Base-by-base conservation (phyloP, 2,888 invertebrate genomes). In the Ryuthela nishihirai region DNA sequence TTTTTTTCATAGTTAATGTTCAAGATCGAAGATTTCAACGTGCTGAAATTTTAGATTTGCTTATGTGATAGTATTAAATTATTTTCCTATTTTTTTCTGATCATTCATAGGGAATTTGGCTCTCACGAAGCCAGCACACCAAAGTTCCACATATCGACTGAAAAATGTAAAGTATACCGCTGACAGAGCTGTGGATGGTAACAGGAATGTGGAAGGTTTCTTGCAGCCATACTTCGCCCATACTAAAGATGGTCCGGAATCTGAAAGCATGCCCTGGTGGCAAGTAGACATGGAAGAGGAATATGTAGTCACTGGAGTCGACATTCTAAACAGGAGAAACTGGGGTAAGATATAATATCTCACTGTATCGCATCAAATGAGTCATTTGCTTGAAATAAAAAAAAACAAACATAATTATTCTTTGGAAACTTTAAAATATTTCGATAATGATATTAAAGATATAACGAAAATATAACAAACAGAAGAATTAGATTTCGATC, bases 61-160 rank as follows among this genome's bases (percentile, higher is more conserved):
- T n/a, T n/a, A n/a, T n/a, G n/a, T n/a, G n/a, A n/a, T n/a, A n/a
- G n/a, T n/a, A n/a, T n/a, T n/a, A n/a, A n/a, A n/a, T n/a, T n/a
- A n/a, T n/a, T n/a, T n/a, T n/a, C n/a, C n/a, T n/a, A n/a, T n/a
- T n/a, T n/a, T n/a, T n/a, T n/a, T n/a, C n/a, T n/a, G n/a, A n/a
- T n/a, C 10, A 10, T 17, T 47, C 24, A 1, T 26, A 62, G 65
- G 55, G 18, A 65, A 60, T 25, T 32, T 62, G 2, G 66, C 66
- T 12, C 29, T 64, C 24, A 54, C 52, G 5, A 65, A 64, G 29
- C 61, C 62, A 3, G 60, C 64, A 3, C 54, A 60, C 32, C 66
- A 66, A 49, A 66, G 66, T 24, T 66, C 66, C n/a, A 62, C 62
- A 4, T 66, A 64, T 47, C 56, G 63, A 9, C 36, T 62, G 43